These are phyloP conservation scores for Platyscapa corneri DNA, from an alignment of 1,140 invertebrate species.

Conservation along the genomic window DNA sequence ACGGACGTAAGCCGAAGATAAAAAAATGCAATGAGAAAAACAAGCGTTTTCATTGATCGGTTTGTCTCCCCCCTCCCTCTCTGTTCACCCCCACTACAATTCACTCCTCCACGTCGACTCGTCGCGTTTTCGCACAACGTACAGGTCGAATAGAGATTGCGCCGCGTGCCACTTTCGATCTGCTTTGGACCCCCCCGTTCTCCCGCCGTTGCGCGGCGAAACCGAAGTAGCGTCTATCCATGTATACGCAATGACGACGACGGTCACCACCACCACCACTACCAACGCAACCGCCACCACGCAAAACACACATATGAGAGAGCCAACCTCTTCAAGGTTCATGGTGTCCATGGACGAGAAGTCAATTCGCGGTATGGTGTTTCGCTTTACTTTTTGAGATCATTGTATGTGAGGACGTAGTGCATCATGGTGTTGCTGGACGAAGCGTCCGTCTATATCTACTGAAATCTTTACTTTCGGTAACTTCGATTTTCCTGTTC, in stretches of 20 bases:
- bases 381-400: background rate
- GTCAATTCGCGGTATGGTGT: constrained; percentile 31
- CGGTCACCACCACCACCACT: background rate
- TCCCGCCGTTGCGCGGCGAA: background rate
- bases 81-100: background rate
- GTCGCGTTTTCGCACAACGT: constrained; percentile 16
- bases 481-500: background rate
- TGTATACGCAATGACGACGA: constrained; percentile 23
- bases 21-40: constrained; percentile 4
- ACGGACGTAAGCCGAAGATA: background rate
- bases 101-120: constrained; percentile 13
- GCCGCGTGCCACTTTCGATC: constrained; percentile 44
- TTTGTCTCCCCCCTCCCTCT: background rate
- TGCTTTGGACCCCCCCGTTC: background rate
- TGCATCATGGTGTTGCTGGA: background rate
- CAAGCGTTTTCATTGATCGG: constrained; percentile 39
- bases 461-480: background rate
- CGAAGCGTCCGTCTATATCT: background rate
- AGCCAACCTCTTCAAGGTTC: background rate
- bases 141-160: constrained; percentile 35
- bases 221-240: background rate
- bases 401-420: background rate
- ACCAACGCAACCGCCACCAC: background rate
- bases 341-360: constrained; percentile 35
- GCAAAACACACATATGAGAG: background rate